These are phyloP conservation scores for Gambusia holbrooki DNA, from an alignment of 2,113 vertebrate genomes.

Conservation along the genomic window DNA sequence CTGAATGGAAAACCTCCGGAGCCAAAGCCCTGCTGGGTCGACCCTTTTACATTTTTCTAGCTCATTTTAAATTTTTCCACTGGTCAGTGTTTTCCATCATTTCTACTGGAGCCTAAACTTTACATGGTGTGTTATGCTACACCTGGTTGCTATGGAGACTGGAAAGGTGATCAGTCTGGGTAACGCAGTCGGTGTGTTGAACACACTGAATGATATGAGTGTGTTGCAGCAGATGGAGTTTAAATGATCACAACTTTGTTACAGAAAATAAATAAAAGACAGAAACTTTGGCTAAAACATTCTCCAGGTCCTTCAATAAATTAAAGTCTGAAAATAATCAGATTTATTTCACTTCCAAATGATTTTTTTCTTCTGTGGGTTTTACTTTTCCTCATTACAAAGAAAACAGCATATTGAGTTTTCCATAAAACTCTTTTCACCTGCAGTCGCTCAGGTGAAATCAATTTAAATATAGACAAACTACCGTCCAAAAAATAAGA, in stretches of 20 bases:
- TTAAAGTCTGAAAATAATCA: not conserved
- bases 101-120: slow-evolving; percentile 4
- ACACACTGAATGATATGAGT: slow-evolving; percentile 45
- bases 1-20: not conserved
- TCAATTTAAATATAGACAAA: no score
- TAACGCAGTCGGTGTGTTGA: slow-evolving; percentile 26
- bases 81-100: slow-evolving; percentile 9
- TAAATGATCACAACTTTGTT: not conserved
- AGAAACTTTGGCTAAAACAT: not conserved
- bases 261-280: not conserved
- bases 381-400: no score
- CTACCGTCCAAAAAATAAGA: no score
- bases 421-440: no score
- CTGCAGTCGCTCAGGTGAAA: no score
- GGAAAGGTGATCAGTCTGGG: slow-evolving; percentile 54
- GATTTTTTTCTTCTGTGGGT: not conserved
- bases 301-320: not conserved
- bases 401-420: no score
- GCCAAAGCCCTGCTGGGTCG: slow-evolving; percentile 27
- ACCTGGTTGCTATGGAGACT: slow-evolving; percentile 49
- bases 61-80: slow-evolving; percentile 48
- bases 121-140: slow-evolving; percentile 21
- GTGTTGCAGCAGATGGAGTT: not conserved
- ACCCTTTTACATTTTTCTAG: not conserved
- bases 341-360: not conserved